phyloP scores from a whole-genome alignment of 1,140 invertebrate genomes.

The Cheumatopsyche charites region DNA sequence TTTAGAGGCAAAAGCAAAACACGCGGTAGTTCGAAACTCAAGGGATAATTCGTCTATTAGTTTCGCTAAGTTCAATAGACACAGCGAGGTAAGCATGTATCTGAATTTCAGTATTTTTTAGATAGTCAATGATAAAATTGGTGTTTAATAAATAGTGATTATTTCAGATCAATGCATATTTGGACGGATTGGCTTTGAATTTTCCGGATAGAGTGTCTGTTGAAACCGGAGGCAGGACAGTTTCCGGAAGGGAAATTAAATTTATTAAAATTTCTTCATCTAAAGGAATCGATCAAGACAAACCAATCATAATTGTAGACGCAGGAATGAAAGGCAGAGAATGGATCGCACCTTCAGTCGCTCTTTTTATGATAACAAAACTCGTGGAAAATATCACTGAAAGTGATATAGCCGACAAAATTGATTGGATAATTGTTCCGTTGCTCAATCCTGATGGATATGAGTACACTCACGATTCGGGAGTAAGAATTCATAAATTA shows the following conservation, averaged over 20 bases:
- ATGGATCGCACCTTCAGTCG: constrained; percentile 64
- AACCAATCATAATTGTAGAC: constrained; percentile 52
- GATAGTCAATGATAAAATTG: too few relatives aligned
- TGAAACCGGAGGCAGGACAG: constrained; percentile 61
- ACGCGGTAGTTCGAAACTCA: too few relatives aligned
- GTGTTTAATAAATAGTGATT: too few relatives aligned
- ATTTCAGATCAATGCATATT: constrained; percentile 53
- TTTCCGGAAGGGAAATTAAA: constrained; percentile 60
- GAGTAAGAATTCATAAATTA: constrained; percentile 44
- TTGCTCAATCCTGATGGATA: constrained; percentile 65
- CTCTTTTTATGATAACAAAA: constrained; percentile 59
- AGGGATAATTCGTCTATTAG: constrained; percentile 29
- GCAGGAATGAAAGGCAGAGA: constrained; percentile 64
- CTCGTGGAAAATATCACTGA: constrained; percentile 58
- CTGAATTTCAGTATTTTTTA: too few relatives aligned
- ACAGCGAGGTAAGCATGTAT: constrained; percentile 40
- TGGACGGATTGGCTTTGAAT: constrained; percentile 54
- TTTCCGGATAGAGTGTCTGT: constrained; percentile 59
- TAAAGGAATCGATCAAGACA: constrained; percentile 46
- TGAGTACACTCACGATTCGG: constrained; percentile 52
- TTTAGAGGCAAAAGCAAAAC: too few relatives aligned
- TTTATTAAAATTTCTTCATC: constrained; percentile 61
- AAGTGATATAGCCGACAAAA: constrained; percentile 53
- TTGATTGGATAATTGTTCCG: constrained; percentile 60
- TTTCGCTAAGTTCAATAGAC: constrained; percentile 39